Base-by-base conservation (phyloP, 37 sponge, comb jelly and placozoan genomes). In the Mnemiopsis leidyi region DNA sequence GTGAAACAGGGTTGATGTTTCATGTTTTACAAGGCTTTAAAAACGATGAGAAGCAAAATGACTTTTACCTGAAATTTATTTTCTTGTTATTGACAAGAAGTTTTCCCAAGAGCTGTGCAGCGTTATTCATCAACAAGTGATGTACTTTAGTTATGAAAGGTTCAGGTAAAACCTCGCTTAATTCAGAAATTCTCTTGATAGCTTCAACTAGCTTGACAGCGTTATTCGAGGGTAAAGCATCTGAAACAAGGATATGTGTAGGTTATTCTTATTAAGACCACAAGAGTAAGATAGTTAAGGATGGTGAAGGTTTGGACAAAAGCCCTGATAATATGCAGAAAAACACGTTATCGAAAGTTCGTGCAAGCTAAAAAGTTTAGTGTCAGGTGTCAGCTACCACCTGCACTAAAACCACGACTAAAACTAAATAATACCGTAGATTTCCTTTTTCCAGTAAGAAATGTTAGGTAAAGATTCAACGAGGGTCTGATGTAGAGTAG, bases 61-160 rank as follows among this genome's bases (percentile, higher is more conserved):
- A 69, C 7, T 28, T 20, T 23, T 69, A 79, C 82, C 82, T 79
- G 82, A 36, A 79, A 32, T 1, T 32, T 3, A 79, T 79, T 23
- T 79, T 79, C 82, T 79, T 79, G 82, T 79, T 79, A 23, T 31
- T 79, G 37, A 79, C 37, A 23, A 79, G 36, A 16, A 23, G 37
- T 35, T 36, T 35, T 23, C 20, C 23, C 23, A 79, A 9, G 36
- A 29, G 1, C 37, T 79, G 82, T 5, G 82, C 82, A 16, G 37
- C 21, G 35, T 79, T 79, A 16, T 79, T 35, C 21, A 79, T 29
- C 23, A 79, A 9, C 37, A 79, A 16, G 21, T 36, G 82, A 29
- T 79, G 82, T 5, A 33, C 36, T 35, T 36, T 23, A 5, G 82
- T 36, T 35, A 36, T 2, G 82, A 9, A 36, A 5, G 37, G 35